phyloP scores from a whole-genome alignment of 2,888 invertebrate species.

The Epirrhoe alternata region DNA sequence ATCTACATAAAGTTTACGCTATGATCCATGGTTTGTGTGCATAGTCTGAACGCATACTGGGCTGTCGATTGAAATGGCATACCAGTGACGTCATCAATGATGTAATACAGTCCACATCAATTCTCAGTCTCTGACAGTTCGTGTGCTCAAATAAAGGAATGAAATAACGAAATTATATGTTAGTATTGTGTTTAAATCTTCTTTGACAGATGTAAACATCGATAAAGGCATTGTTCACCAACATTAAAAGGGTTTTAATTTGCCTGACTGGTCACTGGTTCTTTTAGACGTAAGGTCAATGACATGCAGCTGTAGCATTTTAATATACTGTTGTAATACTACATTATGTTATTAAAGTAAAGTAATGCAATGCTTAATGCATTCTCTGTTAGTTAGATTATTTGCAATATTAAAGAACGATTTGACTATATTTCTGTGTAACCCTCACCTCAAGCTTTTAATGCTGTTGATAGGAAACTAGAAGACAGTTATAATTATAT shows the following conservation, averaged over 20 bases:
- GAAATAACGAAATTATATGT: slow-evolving; percentile 42
- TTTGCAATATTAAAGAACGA: too few relatives aligned
- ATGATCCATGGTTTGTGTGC: slow-evolving; percentile 23
- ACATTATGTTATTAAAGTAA: too few relatives aligned
- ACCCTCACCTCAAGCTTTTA: too few relatives aligned
- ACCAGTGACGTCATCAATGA: slow-evolving; percentile 75
- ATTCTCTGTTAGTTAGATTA: too few relatives aligned
- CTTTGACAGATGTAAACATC: slow-evolving; percentile 24
- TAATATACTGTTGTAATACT: too few relatives aligned
- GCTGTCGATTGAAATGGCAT: slow-evolving; percentile 66
- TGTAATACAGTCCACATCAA: slow-evolving; percentile 66
- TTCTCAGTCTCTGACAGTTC: slow-evolving; percentile 41
- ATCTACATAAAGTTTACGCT: slow-evolving; percentile 15
- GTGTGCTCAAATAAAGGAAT: slow-evolving; percentile 41
- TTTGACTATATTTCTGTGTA: too few relatives aligned
- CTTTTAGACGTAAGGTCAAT: neutral
- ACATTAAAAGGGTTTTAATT: neutral
- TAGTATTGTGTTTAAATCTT: slow-evolving; percentile 38
- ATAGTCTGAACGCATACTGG: slow-evolving; percentile 48
- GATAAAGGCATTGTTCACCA: slow-evolving; percentile 14
- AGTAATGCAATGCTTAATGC: too few relatives aligned
- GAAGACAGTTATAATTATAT: too few relatives aligned
- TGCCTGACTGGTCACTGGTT: neutral
- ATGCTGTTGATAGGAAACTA: too few relatives aligned
- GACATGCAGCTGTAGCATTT: neutral